phyloP scores from a whole-genome alignment of 1,140 invertebrate species.

The Pristionchus pacificus region DNA sequence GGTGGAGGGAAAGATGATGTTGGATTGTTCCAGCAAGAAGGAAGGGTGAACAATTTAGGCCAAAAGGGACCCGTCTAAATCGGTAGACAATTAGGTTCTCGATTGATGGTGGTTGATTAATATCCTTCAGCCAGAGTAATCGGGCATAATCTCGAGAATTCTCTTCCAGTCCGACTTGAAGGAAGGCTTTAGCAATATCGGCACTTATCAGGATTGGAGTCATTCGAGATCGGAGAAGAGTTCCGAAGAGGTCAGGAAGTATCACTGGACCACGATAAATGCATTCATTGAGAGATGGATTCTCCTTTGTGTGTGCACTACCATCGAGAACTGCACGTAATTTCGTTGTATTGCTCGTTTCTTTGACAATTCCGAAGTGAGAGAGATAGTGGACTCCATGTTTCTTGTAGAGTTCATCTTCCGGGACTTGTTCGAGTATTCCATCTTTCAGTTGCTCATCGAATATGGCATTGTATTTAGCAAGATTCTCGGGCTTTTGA shows the following conservation, averaged over 20 bases:
- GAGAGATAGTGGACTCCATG: constrained; percentile 57
- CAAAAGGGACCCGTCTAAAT: constrained; percentile 29
- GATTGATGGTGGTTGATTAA: constrained; percentile 3
- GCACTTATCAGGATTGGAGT: constrained; percentile 13
- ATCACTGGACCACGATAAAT: constrained; percentile 35
- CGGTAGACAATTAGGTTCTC: constrained; percentile 23
- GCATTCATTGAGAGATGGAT: constrained; percentile 53
- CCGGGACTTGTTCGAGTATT: background rate
- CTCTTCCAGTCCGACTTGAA: constrained; percentile 30
- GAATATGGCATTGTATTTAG: background rate
- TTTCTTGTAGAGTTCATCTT: constrained; percentile 2
- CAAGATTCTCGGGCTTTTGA: background rate
- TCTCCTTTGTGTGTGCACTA: constrained; percentile 44
- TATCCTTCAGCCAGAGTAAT: constrained; percentile 37
- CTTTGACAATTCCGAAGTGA: constrained; percentile 58
- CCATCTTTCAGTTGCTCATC: background rate
- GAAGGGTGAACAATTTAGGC: constrained; percentile 23
- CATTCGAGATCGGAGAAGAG: constrained; percentile 29
- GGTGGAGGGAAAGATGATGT: constrained; percentile 15
- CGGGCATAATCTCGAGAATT: constrained; percentile 27
- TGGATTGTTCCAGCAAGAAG: constrained; percentile 29
- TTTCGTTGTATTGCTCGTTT: constrained; percentile 48
- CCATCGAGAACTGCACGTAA: constrained; percentile 58
- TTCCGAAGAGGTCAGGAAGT: constrained; percentile 27
- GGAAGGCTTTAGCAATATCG: constrained; percentile 36